Evolutionary conservation across 2,113 vertebrate genomes (phyloP).

Genomic region (Syrrhaptes paradoxus): DNA sequence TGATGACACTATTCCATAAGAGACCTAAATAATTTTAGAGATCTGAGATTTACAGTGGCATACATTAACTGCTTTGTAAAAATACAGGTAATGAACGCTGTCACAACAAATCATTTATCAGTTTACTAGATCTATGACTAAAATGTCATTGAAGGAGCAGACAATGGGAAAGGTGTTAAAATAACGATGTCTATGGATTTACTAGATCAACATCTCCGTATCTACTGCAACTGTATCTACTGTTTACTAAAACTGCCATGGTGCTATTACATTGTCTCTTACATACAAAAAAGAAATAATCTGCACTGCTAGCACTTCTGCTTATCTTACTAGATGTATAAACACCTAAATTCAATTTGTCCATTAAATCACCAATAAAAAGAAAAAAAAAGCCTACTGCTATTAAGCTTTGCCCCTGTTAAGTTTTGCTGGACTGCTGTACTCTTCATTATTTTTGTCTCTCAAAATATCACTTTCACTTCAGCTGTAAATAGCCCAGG

Average conservation of each 20-base stretch:
- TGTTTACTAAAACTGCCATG: background rate
- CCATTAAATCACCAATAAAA: background rate
- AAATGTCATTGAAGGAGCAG: background rate
- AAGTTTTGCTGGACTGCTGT: background rate
- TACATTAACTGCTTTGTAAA: background rate
- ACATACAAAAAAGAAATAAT: background rate
- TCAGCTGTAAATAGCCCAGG: slow-evolving; percentile 35
- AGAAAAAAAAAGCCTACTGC: background rate
- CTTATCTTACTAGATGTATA: background rate
- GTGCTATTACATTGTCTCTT: background rate
- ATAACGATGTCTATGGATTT: background rate
- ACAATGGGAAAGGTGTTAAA: background rate
- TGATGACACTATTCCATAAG: background rate
- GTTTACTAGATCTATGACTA: background rate
- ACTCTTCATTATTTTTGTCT: slow-evolving; percentile 18
- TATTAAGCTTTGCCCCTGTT: background rate
- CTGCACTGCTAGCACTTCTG: background rate
- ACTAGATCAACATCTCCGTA: background rate
- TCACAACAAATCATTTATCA: background rate
- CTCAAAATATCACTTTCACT: slow-evolving; percentile 35
- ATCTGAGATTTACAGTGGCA: background rate
- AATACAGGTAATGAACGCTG: background rate
- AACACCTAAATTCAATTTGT: background rate
- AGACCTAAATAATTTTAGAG: background rate
- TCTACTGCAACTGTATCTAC: background rate